Evolutionary conservation across 2,113 vertebrate genomes (phyloP), one percentile per base, ranked within the genome.

Genomic region (Amphiprion percula): DNA sequence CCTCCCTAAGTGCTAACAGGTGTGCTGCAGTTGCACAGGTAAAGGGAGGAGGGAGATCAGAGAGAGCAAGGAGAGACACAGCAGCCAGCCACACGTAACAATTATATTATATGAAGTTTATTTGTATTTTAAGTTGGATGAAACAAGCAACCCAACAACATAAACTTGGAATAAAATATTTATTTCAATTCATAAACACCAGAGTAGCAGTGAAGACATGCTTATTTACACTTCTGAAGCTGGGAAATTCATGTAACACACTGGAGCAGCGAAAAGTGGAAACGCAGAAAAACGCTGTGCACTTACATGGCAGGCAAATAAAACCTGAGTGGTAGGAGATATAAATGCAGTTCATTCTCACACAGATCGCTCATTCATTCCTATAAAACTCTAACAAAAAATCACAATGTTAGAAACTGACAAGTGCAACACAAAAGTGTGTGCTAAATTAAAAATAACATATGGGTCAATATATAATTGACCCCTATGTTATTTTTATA

Each of bases 101-200:
- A 21, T 21, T 21, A 21, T 21, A 33, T 33, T 33, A 10, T 37
- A 37, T 37, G 6, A 37, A 37, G 33, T 37, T 37, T 10, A 37
- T 37, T 37, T 37, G 33, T 6, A 37, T 37, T 37, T 37, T 37
- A 37, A 7, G 33, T 37, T 37, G 33, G 33, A 37, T 37, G 33
- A 37, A 37, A 37, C 33, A 37, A 37, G 33, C 6, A 37, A 37
- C 7, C 8, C 33, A 37, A 1, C 9, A 8, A 37, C 33, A 37
- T 37, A 37, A 9, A 37, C 33, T 49, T 15, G 11, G 47, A 15
- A 49, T 17, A 52, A 52, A 10, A 52, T 52, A 52, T 52, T 87
- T 90, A 88, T 89, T 89, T 74, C n/a, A 76, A 77, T 70, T 60
- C 4, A 86, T 71, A 63, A 81, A 80, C 19, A 71, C 68, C 60